These are phyloP conservation scores for Leucozona laternaria DNA, from an alignment of 2,888 invertebrate genomes.

Conservation along the genomic window DNA sequence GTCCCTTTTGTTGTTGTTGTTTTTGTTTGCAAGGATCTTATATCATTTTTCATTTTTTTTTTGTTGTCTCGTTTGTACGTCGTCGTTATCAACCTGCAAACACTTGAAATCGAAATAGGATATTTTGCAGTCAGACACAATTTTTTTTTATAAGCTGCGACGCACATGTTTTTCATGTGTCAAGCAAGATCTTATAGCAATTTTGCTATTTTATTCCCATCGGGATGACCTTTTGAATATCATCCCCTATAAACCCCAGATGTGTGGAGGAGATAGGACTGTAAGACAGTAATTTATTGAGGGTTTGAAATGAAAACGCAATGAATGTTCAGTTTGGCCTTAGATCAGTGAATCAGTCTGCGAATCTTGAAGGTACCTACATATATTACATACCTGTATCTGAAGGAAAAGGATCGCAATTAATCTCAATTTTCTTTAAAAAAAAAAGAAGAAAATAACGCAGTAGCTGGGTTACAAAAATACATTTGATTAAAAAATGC, in stretches of 20 bases:
- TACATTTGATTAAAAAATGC: no score
- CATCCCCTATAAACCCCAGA: conserved; percentile 18
- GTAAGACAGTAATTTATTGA: conserved; percentile 67
- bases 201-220: conserved; percentile 63
- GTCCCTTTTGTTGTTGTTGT: conserved; percentile 44
- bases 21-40: conserved; percentile 61
- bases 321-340: no score
- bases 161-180: conserved; percentile 68
- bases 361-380: no score
- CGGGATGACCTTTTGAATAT: conserved; percentile 65
- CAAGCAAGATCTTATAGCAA: conserved; percentile 48
- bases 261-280: conserved; percentile 56
- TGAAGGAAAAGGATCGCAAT: no score
- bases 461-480: no score
- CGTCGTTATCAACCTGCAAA: conserved; percentile 70
- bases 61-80: conserved; percentile 12
- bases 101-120: conserved; percentile 74
- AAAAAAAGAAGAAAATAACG: no score
- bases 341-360: no score
- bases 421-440: no score
- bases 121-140: conserved; percentile 64
- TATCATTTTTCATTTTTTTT: conserved; percentile 71
- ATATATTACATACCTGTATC: no score
- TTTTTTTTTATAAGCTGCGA: conserved; percentile 32
- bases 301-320: conserved; percentile 48